A percentile compares a stretch with the other conserved stretches of the same genome.
These are phyloP conservation scores for Drosophila sp. DNA, from an alignment of 1,140 invertebrate genomes.

Conservation along the genomic window DNA sequence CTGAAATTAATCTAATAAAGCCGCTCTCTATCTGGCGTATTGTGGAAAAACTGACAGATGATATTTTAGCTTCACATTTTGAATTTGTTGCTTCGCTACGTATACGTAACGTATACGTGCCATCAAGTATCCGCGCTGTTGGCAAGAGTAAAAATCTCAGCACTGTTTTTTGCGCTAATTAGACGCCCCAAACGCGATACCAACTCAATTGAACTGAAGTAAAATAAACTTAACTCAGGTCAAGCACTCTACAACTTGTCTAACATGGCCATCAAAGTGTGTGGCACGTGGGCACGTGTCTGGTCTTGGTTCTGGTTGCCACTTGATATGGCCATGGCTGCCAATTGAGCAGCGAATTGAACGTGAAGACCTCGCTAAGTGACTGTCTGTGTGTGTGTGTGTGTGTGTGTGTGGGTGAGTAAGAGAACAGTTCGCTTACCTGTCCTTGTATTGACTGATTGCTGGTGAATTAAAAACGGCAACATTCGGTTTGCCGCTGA, in stretches of 20 bases:
- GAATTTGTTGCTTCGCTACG: constrained; percentile 20
- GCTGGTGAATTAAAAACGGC: constrained; percentile 88
- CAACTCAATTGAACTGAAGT: constrained; percentile 38
- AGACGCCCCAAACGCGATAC: constrained; percentile 18
- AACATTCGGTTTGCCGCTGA: constrained; percentile 89
- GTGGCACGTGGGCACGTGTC: constrained; percentile 49
- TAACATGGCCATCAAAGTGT: constrained; percentile 24
- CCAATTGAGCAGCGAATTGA: constrained; percentile 31
- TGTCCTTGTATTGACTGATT: constrained; percentile 87
- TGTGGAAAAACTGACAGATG: constrained; percentile 32
- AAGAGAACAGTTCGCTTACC: constrained; percentile 77
- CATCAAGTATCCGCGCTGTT: constrained; percentile 5
- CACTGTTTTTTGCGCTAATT: constrained; percentile 33
- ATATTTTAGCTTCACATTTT: constrained; percentile 26
- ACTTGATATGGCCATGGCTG: constrained; percentile 39
- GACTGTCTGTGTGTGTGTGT: background rate
- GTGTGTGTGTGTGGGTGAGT: constrained; percentile 1
- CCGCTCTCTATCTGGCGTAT: constrained; percentile 35
- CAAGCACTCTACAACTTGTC: constrained; percentile 36
- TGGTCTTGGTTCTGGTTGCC: constrained; percentile 19
- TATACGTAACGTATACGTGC: constrained; percentile 4
- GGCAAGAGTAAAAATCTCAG: constrained; percentile 11
- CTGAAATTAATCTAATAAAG: constrained; percentile 79
- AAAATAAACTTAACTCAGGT: constrained; percentile 42
- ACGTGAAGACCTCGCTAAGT: constrained; percentile 14